Evolutionary conservation across 2,797 vertebrate genomes (phyloP).

Genomic region (Coendou prehensilis): DNA sequence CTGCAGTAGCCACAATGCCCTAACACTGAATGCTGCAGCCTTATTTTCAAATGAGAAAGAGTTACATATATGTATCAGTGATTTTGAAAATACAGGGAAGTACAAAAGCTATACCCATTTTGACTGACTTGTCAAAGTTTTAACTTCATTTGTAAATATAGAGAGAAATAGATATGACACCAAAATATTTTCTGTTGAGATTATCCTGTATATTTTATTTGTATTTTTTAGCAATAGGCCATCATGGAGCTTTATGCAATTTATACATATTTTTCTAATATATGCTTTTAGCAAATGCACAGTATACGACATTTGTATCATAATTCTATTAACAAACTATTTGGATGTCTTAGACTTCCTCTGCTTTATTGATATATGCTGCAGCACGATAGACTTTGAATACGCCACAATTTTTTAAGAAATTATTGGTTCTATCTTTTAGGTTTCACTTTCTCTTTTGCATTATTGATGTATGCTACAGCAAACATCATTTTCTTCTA

Average conservation of each 20-base stretch:
- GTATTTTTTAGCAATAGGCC: background rate
- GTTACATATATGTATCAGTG: background rate
- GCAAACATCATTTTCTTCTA: background rate
- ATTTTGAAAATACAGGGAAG: constrained; percentile 7
- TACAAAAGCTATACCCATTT: background rate
- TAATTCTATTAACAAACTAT: constrained; percentile 5
- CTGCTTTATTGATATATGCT: background rate
- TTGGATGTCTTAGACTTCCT: background rate
- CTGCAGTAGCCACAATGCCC: background rate
- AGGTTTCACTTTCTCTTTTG: background rate
- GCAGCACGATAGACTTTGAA: background rate
- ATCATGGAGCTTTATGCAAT: background rate
- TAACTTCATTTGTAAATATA: background rate
- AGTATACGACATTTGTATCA: background rate
- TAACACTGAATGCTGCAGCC: background rate
- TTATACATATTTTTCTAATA: constrained; percentile 34
- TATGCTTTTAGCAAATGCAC: background rate
- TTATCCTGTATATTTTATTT: background rate
- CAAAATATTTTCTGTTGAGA: background rate
- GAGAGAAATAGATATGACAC: background rate
- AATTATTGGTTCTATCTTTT: background rate
- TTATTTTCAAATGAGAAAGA: background rate
- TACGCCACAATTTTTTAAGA: background rate
- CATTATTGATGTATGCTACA: background rate
- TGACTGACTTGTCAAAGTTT: background rate